Base-by-base conservation (phyloP, 2,113 vertebrate species). In the Entomyzon cyanotis region DNA sequence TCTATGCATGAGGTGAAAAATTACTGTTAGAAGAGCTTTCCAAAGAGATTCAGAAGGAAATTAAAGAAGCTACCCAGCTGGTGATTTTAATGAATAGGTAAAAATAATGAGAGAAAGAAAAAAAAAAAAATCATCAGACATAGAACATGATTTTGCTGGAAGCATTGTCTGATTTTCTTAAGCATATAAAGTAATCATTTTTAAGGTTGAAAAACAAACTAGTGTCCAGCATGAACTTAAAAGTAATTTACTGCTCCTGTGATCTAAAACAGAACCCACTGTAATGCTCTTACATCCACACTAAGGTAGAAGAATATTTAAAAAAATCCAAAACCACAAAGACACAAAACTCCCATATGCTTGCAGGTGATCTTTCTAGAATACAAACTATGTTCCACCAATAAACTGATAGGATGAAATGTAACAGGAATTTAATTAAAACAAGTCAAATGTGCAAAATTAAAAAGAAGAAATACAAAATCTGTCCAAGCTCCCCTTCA, bases 381-480 rank as follows among this genome's bases (percentile, higher is more conserved):
- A 84, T 76, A 44, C 52, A 90, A 94, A 90, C 37, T 82, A 77
- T 63, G 75, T 90, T 62, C 69, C 67, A 90, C 55, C 89, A 91
- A 53, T 46, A 85, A 96, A 78, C 15, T 47, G 30, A 35, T 56
- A 63, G 15, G 17, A 15, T 59, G 69, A 93, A 94, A 90, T 90
- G 42, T 91, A 93, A 87, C 53, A 90, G 55, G 44, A 94, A 94
- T 91, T 67, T 85, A 95, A 96, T 95, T 94, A 75, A 93, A 95
- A 64, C 41, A 93, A 95, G 65, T 87, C 87, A 82, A 75, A 95
- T 68, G 65, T 68, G 52, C 84, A 55, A 93, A 91, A 94, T 68
- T 82, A 64, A 81, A 90, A 84, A 74, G 27, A 81, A 80, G 33
- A 81, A 89, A 79, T 37, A 76, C 5, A 76, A 75, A 78, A 68